These are phyloP conservation scores for Elgaria multicarinata DNA, from an alignment of 2,113 vertebrate species.

Conservation along the genomic window DNA sequence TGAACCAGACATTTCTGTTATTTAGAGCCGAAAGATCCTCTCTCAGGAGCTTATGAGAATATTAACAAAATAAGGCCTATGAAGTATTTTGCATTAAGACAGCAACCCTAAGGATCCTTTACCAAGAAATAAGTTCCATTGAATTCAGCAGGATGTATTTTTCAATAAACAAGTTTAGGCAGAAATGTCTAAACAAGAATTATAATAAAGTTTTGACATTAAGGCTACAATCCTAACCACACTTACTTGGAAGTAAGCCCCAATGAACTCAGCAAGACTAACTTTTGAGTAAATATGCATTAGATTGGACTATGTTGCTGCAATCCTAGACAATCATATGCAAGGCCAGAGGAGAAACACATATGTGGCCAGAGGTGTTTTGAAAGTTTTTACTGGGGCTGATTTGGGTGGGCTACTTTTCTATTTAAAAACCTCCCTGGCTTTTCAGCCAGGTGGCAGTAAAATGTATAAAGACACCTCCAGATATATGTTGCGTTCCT, in stretches of 20 bases:
- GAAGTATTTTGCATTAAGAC: background rate
- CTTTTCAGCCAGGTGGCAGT: background rate
- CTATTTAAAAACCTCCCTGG: constrained; percentile 3
- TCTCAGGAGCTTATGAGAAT: background rate
- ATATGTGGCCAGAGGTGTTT: background rate
- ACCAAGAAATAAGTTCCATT: background rate
- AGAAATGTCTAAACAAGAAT: background rate
- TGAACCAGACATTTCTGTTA: background rate
- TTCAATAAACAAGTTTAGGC: too few relatives aligned
- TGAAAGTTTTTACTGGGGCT: background rate
- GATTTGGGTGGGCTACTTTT: background rate
- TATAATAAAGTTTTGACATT: background rate
- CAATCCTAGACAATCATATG: background rate
- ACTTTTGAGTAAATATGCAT: background rate
- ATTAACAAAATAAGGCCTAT: background rate
- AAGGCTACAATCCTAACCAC: background rate
- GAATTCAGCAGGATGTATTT: background rate
- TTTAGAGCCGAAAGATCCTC: background rate
- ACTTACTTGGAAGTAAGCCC: background rate
- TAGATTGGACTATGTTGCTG: background rate
- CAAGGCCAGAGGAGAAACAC: background rate
- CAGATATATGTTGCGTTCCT: background rate
- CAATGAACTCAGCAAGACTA: background rate
- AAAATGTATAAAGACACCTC: background rate
- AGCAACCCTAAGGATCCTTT: background rate